Percentiles rank a stretch among this genome's conserved stretches.
These are phyloP conservation scores for Callinectes sapidus DNA, from an alignment of 2,888 invertebrate genomes.

Conservation along the genomic window DNA sequence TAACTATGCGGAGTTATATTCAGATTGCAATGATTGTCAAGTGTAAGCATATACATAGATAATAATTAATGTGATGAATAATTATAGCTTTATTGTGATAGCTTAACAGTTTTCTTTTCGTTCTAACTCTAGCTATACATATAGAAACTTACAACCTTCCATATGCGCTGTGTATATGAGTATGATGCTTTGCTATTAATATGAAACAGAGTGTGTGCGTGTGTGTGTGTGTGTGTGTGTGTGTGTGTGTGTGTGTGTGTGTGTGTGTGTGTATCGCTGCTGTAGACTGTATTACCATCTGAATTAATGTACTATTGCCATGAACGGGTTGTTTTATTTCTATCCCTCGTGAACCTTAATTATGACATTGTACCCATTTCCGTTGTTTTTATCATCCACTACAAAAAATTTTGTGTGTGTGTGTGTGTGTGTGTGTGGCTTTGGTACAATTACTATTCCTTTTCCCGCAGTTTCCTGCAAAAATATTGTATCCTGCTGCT, in stretches of 20 bases:
- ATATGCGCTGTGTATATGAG: background rate
- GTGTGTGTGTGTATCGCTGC: background rate
- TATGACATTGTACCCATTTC: too few relatives aligned
- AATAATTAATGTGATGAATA: background rate
- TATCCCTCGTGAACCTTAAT: too few relatives aligned
- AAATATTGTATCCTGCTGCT: too few relatives aligned
- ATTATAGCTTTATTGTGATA: too few relatives aligned
- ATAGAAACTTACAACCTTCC: background rate
- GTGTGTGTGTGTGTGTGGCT: too few relatives aligned
- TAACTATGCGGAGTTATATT: background rate
- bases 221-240: constrained; percentile 17
- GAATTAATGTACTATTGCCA: background rate
- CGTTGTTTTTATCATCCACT: too few relatives aligned
- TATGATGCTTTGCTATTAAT: background rate
- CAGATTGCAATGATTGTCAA: background rate
- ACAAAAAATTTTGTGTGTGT: too few relatives aligned
- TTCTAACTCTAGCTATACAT: background rate
- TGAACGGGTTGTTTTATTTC: background rate
- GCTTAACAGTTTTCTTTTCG: too few relatives aligned
- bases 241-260: background rate
- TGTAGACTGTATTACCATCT: background rate
- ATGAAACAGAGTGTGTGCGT: background rate
- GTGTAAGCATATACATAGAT: background rate
- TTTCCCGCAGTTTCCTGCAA: too few relatives aligned
- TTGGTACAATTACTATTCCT: too few relatives aligned